These are phyloP conservation scores for Aricia agestis DNA, from an alignment of 1,140 invertebrate genomes.

Conservation along the genomic window DNA sequence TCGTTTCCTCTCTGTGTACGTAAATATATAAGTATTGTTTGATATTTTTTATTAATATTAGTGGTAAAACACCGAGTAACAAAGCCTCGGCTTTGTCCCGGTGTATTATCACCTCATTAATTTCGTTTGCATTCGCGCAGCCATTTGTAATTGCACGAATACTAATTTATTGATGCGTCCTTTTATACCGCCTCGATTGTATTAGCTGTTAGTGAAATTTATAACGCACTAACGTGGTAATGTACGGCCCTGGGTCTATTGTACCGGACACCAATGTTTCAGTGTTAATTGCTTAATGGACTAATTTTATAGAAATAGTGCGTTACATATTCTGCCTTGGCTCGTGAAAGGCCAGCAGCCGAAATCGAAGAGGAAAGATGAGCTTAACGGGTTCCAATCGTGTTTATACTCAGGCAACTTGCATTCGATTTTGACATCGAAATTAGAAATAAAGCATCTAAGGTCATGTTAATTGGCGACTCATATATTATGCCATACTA, in stretches of 20 bases:
- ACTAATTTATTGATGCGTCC: conserved; percentile 14
- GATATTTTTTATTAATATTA: neutral
- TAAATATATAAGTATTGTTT: neutral
- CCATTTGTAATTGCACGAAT: conserved; percentile 16
- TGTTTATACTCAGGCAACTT: too few species aligned
- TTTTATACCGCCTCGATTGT: conserved; percentile 11
- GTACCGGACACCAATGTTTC: conserved; percentile 1
- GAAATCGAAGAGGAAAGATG: too few species aligned
- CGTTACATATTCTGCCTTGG: neutral
- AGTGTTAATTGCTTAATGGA: neutral
- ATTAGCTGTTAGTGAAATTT: conserved; percentile 16
- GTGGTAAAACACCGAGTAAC: neutral
- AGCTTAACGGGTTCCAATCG: too few species aligned
- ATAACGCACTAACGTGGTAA: conserved; percentile 12
- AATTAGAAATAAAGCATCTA: too few species aligned
- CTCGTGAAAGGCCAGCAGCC: too few species aligned
- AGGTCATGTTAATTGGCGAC: too few species aligned
- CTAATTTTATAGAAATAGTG: neutral
- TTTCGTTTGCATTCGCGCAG: conserved; percentile 11
- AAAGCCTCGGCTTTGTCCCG: conserved; percentile 13
- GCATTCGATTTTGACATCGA: too few species aligned
- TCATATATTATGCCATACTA: too few species aligned
- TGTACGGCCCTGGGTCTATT: neutral
- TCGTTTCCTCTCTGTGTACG: too few species aligned
- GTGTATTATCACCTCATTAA: conserved; percentile 15